Evolutionary conservation across 2,888 invertebrate genomes (phyloP), one percentile per base, ranked within the genome.

Genomic region (Rutpela maculata): DNA sequence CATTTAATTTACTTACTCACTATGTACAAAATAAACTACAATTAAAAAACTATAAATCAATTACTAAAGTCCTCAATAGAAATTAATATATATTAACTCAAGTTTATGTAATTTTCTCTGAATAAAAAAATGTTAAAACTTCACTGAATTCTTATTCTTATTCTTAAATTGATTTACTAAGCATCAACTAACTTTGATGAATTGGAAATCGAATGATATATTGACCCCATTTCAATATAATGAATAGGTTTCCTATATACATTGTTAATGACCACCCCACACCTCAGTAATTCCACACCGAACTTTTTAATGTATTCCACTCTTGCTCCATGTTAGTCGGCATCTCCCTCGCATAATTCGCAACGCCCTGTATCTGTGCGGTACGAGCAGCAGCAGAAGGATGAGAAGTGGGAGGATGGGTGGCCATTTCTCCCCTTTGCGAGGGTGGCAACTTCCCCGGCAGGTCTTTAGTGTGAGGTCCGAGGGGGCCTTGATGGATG

Each of bases 401-500:
- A 85, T 85, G 87, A 86, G 87, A 78, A 85, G 84, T 83, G 83
- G 85, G 83, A 38, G 81, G 77, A 66, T 78, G 81, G 81, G 79
- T 57, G 80, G 80, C 80, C 75, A 74, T 80, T 81, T 83, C 80
- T 79, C 77, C 84, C 84, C 83, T 84, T 84, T 83, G 81, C 83
- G 81, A 82, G 84, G 84, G 85, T 84, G 85, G 84, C 81, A 80
- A 77, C 83, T 79, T 70, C 82, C 82, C 81, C 83, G 81, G 78
- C 76, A 78, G 83, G 86, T 87, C 87, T 85, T 87, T 85, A 85
- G 87, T 86, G 85, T 87, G 87, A 85, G 87, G 85, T 83, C 85
- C 83, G 83, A 82, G 85, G 89, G 88, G 88, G 85, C 88, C 87
- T 88, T 90, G 90, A 90, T 90, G 89, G 89, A 90, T 89, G 89